Conservation (phyloP, 2,888 invertebrate genomes). For the Dicyrtoma fusca region DNA sequence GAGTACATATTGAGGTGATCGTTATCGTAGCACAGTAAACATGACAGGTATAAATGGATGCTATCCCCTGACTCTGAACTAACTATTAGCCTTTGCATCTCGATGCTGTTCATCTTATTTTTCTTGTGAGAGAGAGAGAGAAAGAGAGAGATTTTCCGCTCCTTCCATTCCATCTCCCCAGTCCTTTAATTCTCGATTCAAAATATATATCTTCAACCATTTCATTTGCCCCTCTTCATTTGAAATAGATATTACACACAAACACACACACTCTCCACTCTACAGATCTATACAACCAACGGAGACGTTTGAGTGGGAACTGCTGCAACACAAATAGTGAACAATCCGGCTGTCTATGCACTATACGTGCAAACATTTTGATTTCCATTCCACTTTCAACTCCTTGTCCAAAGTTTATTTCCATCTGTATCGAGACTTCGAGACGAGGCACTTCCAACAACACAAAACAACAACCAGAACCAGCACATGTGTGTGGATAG, state of each 20-base stretch:
- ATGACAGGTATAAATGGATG: constrained; percentile 45
- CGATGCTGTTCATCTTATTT: constrained; percentile 19
- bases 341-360: not conserved
- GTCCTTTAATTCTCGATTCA: no score
- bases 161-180: not conserved
- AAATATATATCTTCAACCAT: not conserved
- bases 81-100: constrained; percentile 31
- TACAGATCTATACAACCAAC: no score
- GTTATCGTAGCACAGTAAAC: constrained; percentile 35
- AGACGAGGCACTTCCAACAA: not conserved
- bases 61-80: constrained; percentile 25
- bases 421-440: not conserved
- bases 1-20: constrained; percentile 27
- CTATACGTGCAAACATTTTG: constrained; percentile 9
- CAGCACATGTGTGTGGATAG: no score
- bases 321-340: not conserved
- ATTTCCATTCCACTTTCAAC: not conserved
- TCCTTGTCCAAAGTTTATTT: constrained; percentile 14
- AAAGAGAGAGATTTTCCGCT: constrained; percentile 27
- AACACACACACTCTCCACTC: no score
- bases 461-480: not conserved
- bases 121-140: no score
- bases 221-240: not conserved
- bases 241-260: not conserved
- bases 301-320: no score